phyloP scores from a whole-genome alignment of 2,888 invertebrate species.

The Anaspis maculata region DNA sequence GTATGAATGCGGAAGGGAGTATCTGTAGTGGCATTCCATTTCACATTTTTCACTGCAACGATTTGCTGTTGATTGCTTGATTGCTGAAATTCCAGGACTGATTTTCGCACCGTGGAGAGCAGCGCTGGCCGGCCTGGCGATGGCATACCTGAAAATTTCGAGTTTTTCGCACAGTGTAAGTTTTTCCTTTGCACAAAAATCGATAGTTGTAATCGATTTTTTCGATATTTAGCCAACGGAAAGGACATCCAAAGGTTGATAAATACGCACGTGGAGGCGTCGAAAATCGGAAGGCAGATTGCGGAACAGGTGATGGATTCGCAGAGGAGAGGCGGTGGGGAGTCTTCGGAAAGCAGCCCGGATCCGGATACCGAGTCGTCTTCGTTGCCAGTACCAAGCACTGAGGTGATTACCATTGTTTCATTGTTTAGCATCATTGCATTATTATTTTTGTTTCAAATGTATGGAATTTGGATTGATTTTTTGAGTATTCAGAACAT shows the following conservation, averaged over 20 bases:
- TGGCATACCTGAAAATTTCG: conserved; percentile 45
- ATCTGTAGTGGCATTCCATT: not conserved
- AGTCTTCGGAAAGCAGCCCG: conserved; percentile 45
- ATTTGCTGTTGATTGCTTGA: not conserved
- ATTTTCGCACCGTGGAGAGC: conserved; percentile 45
- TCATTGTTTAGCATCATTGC: not conserved
- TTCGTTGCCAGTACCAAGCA: conserved; percentile 29
- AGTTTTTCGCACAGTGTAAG: conserved; percentile 50
- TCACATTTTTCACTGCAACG: not conserved
- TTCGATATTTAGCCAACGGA: conserved; percentile 42
- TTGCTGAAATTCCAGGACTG: conserved; percentile 39
- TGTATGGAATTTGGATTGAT: conserved; percentile 11
- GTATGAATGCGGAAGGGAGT: too few relatives aligned
- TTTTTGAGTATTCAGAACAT: too few relatives aligned
- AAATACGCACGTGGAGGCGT: conserved; percentile 70
- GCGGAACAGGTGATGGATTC: conserved; percentile 66
- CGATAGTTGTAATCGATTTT: too few relatives aligned
- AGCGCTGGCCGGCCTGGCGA: conserved; percentile 40
- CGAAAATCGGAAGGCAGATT: conserved; percentile 77
- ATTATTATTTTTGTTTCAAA: not conserved
- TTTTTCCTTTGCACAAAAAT: conserved; percentile 1
- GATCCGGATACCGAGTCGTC: conserved; percentile 37
- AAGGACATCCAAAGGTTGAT: conserved; percentile 62
- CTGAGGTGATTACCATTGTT: conserved; percentile 29
- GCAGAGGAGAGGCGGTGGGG: conserved; percentile 47